Conservation (phyloP, 2,888 invertebrate genomes). For the Sialis fuliginosa region DNA sequence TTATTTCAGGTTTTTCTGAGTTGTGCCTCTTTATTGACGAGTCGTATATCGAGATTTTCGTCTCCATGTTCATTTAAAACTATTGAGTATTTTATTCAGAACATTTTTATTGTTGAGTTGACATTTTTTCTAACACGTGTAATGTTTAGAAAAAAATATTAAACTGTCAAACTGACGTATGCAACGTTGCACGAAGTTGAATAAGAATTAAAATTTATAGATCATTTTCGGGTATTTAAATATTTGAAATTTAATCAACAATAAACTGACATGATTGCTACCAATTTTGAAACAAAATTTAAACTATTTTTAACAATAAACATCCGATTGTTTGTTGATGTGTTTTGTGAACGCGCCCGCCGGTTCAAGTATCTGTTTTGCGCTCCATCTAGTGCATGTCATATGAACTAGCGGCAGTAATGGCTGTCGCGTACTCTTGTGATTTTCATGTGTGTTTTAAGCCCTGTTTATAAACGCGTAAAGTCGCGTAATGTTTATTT, state of each 20-base stretch:
- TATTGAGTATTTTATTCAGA: not conserved
- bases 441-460: conserved; percentile 5
- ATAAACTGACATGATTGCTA: too few relatives aligned
- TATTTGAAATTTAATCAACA: too few relatives aligned
- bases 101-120: conserved; percentile 3
- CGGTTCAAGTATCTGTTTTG: conserved; percentile 7
- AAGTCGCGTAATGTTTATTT: conserved; percentile 29
- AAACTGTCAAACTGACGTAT: not conserved
- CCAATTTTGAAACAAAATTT: too few relatives aligned
- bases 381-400: conserved; percentile 18
- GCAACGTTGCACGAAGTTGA: not conserved
- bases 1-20: conserved; percentile 29
- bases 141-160: not conserved
- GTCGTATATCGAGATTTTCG: conserved; percentile 7
- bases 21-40: conserved; percentile 7
- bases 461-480: conserved; percentile 11
- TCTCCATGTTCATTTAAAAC: conserved; percentile 5
- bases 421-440: conserved; percentile 18
- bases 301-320: not conserved
- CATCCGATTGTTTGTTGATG: not conserved
- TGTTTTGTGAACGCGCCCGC: conserved; percentile 1
- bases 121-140: conserved; percentile 6
- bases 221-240: too few relatives aligned
- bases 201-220: too few relatives aligned
- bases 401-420: conserved; percentile 23